Evolutionary conservation across 2,888 invertebrate genomes (phyloP), one percentile per base, ranked within the genome.

Genomic region (Ectemnius lituratus): DNA sequence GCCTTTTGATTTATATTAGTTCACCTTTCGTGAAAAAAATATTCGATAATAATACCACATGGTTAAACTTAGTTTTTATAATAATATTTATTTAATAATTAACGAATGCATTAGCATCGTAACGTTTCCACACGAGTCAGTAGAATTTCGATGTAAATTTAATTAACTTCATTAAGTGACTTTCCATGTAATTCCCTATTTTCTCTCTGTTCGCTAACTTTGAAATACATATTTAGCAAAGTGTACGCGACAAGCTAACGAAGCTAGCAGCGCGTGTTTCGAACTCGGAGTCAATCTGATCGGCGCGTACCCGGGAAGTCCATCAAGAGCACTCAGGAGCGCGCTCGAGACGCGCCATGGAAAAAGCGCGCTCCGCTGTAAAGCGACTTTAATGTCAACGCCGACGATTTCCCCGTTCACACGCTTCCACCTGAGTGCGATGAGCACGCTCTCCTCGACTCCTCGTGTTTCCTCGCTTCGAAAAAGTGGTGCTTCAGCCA

Each of bases 401-500:
- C 47, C 67, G 18, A 58, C 52, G 75, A 18, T 28, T 23, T 18
- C 47, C 58, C 46, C n/a, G 63, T 60, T 67, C 73, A 28, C 18
- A 63, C 66, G 61, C 62, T 64, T 67, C 68, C 46, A 64, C 62
- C 62, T 65, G 79, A 67, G 76, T 49, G 66, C 65, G 45, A 28
- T 58, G 67, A 56, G 46, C 62, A 74, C 49, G 37, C 37, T 37
- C 37, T 37, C 37, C 37, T 37, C 37, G 23, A 37, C 11, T 11
- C 8, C 37, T 27, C 67, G 65, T 37, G 76, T 76, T 70, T 77
- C 63, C 61, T 63, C 18, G 62, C 61, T 61, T 27, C 67, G 73
- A 80, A 75, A 78, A 77, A 77, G 14, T 59, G 62, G 57, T 52
- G 66, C 58, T 58, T 62, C 60, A 68, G 77, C 57, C 77, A 67